A percentile compares a stretch with the other conserved stretches of the same genome.
phyloP scores from a whole-genome alignment of 2,888 invertebrate species.

The Cheilosia vulpina region DNA sequence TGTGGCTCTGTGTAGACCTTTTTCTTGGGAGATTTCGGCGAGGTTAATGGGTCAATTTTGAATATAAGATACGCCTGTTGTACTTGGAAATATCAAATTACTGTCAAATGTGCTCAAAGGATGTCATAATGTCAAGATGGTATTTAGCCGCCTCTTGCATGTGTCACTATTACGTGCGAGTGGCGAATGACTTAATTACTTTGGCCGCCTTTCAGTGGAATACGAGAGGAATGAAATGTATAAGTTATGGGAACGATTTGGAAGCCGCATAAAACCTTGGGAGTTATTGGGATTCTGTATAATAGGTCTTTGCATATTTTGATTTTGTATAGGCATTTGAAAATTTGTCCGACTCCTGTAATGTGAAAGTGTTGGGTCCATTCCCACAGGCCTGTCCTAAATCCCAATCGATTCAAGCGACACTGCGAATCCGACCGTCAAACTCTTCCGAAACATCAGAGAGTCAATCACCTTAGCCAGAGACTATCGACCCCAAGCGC shows the following conservation, averaged over 20 bases:
- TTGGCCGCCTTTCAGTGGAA: neutral
- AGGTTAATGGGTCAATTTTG: slow-evolving; percentile 20
- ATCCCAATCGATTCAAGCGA: neutral
- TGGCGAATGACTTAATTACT: slow-evolving; percentile 29
- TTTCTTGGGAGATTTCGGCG: neutral
- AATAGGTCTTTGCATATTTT: too few relatives aligned
- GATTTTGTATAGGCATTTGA: too few relatives aligned
- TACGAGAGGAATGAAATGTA: too few relatives aligned
- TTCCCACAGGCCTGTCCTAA: neutral
- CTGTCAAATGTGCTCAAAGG: slow-evolving; percentile 35
- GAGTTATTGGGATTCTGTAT: too few relatives aligned
- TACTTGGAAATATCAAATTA: slow-evolving; percentile 59
- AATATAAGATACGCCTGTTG: slow-evolving; percentile 7
- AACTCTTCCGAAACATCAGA: slow-evolving; percentile 1
- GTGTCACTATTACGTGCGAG: slow-evolving; percentile 17
- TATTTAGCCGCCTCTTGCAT: slow-evolving; percentile 19
- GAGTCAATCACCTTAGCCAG: slow-evolving; percentile 1
- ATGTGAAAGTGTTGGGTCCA: too few relatives aligned
- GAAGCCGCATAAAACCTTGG: too few relatives aligned
- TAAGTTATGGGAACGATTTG: too few relatives aligned
- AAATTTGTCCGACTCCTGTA: too few relatives aligned
- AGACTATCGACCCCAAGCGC: neutral
- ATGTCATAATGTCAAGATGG: slow-evolving; percentile 33
- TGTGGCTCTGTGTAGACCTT: slow-evolving; percentile 6
- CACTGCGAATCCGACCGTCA: neutral